Conservation (phyloP, 1,140 invertebrate genomes). For the Rhizoglyphus robini region DNA sequence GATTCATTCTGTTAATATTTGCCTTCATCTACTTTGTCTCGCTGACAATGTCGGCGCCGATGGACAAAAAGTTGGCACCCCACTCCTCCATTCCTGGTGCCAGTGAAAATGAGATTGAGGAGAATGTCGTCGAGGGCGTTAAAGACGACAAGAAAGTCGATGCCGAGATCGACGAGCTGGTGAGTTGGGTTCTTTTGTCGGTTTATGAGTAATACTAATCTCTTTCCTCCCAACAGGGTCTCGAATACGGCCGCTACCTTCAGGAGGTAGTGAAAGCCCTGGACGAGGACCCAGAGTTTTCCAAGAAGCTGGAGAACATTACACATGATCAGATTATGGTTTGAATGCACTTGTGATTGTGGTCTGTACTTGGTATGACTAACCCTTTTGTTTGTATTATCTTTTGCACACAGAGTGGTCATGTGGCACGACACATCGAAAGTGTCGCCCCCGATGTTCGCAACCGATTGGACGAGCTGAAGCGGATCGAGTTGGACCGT, state of each 20-base stretch:
- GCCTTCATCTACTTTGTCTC: conserved; percentile 6
- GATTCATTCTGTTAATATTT: neutral
- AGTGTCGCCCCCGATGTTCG: conserved; percentile 75
- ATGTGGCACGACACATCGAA: conserved; percentile 77
- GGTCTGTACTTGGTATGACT: too few relatives aligned
- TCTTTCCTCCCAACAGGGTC: conserved; percentile 24
- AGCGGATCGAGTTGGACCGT: conserved; percentile 67
- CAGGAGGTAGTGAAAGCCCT: conserved; percentile 68
- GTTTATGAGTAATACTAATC: neutral
- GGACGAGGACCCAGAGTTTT: conserved; percentile 68
- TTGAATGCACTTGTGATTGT: conserved; percentile 29
- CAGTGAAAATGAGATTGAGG: conserved; percentile 15
- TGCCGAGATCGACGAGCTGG: conserved; percentile 13
- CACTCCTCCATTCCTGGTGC: neutral
- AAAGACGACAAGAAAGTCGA: conserved; percentile 11
- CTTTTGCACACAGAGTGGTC: conserved; percentile 50
- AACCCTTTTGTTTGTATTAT: conserved; percentile 8
- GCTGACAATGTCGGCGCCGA: neutral
- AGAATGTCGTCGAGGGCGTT: conserved; percentile 1
- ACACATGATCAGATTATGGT: conserved; percentile 62
- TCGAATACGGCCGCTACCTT: conserved; percentile 73
- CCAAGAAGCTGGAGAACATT: conserved; percentile 62
- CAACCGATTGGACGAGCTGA: conserved; percentile 79
- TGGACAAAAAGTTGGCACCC: too few relatives aligned
- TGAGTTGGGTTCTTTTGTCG: neutral